Percentiles rank a stretch among this genome's conserved stretches.
These are phyloP conservation scores for Marcusenius ussheri DNA, from an alignment of 2,113 vertebrate species.

Conservation along the genomic window DNA sequence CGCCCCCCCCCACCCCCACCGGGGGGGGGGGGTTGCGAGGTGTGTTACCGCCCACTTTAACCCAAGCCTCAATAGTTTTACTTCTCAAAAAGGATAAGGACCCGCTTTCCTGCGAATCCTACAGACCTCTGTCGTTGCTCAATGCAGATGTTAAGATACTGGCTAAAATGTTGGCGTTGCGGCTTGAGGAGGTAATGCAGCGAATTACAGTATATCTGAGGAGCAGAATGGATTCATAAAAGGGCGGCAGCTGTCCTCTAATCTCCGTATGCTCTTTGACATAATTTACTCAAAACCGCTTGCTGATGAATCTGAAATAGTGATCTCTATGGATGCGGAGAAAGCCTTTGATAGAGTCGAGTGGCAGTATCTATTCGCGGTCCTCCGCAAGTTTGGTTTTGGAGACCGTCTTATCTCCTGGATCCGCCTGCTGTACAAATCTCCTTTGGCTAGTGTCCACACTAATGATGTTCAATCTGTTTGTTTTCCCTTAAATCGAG, in stretches of 20 bases:
- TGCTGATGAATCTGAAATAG: not conserved
- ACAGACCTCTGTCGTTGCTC: not conserved
- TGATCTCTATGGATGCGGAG: slow-evolving; percentile 22
- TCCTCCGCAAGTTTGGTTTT: not conserved
- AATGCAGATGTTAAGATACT: not conserved
- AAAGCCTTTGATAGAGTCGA: slow-evolving; percentile 17
- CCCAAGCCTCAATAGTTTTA: slow-evolving; percentile 15
- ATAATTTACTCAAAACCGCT: not conserved
- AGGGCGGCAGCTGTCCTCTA: slow-evolving; percentile 11
- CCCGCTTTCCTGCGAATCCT: slow-evolving; percentile 1
- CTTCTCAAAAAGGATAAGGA: slow-evolving; percentile 18
- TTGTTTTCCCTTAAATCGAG: slow-evolving; percentile 15
- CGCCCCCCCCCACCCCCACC: no score
- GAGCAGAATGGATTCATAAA: not conserved
- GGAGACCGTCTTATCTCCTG: slow-evolving; percentile 12
- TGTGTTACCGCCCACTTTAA: slow-evolving; percentile 13
- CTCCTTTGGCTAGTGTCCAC: slow-evolving; percentile 6
- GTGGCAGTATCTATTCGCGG: slow-evolving; percentile 18
- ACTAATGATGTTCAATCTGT: slow-evolving; percentile 8
- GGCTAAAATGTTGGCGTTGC: not conserved
- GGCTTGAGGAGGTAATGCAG: not conserved
- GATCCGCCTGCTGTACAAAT: slow-evolving; percentile 19
- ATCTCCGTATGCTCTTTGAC: slow-evolving; percentile 6
- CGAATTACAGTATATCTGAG: not conserved
- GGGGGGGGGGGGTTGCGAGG: no score